These are phyloP conservation scores for Alexandromys fortis DNA, from an alignment of 2,113 vertebrate genomes.

Conservation along the genomic window DNA sequence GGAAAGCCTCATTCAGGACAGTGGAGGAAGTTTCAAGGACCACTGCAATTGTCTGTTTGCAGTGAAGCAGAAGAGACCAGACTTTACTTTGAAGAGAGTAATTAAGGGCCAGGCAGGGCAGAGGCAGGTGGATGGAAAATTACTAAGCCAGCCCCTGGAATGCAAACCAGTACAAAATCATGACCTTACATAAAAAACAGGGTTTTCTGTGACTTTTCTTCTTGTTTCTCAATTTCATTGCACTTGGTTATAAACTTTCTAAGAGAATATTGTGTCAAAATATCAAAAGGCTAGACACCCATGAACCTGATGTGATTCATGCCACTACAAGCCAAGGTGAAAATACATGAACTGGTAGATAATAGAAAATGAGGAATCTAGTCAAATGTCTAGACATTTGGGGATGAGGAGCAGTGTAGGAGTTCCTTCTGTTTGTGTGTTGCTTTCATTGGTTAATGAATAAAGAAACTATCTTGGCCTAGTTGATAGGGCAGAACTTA, in stretches of 20 bases:
- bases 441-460: too few species aligned
- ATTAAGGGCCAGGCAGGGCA: background rate
- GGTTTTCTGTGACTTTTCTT: background rate
- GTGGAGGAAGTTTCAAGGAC: background rate
- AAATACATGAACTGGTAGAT: background rate
- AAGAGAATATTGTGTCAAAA: background rate
- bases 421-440: too few species aligned
- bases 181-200: background rate
- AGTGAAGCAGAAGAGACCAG: background rate
- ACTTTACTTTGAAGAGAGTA: background rate
- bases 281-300: background rate
- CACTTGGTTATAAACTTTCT: background rate
- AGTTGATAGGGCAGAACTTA: too few species aligned
- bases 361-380: background rate
- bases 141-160: background rate
- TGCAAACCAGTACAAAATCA: background rate
- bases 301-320: background rate
- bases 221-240: background rate
- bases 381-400: background rate
- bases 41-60: background rate
- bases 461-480: too few species aligned
- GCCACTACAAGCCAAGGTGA: background rate
- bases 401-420: too few species aligned
- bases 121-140: background rate
- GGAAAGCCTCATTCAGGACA: background rate